Percentiles rank a stretch among this genome's conserved stretches.
Conservation (phyloP, 2,888 invertebrate genomes). For the Cheilosia vernalis region DNA sequence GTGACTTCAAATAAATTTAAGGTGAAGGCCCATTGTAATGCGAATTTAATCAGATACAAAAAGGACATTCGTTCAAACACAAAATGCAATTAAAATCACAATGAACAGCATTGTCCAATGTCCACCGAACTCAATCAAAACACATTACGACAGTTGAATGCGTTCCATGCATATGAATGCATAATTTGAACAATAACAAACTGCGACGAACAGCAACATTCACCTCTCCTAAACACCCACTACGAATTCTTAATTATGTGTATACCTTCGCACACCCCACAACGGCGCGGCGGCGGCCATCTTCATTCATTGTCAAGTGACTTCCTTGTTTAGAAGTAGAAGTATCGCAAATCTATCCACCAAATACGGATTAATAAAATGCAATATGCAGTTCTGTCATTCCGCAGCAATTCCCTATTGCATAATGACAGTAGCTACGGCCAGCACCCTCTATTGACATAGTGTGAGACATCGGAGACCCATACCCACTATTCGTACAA, state of each 20-base stretch:
- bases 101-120: constrained; percentile 5
- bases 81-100: neutral
- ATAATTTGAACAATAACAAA: constrained; percentile 15
- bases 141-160: constrained; percentile 12
- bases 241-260: constrained; percentile 50
- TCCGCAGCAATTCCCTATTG: constrained; percentile 62
- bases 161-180: constrained; percentile 41
- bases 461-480: constrained; percentile 54
- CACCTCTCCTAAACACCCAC: constrained; percentile 46
- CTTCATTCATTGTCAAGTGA: constrained; percentile 56
- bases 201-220: constrained; percentile 22
- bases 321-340: constrained; percentile 66
- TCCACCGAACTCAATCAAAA: constrained; percentile 34
- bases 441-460: constrained; percentile 31
- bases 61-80: too few relatives aligned
- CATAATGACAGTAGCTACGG: constrained; percentile 35
- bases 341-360: constrained; percentile 60
- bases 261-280: constrained; percentile 31
- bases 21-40: too few relatives aligned
- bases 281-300: constrained; percentile 29
- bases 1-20: too few relatives aligned
- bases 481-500: constrained; percentile 7
- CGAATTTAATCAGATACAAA: too few relatives aligned
- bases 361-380: constrained; percentile 67
- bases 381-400: constrained; percentile 60